Conservation (phyloP, 1,140 invertebrate genomes). For the Lethrus apterus region DNA sequence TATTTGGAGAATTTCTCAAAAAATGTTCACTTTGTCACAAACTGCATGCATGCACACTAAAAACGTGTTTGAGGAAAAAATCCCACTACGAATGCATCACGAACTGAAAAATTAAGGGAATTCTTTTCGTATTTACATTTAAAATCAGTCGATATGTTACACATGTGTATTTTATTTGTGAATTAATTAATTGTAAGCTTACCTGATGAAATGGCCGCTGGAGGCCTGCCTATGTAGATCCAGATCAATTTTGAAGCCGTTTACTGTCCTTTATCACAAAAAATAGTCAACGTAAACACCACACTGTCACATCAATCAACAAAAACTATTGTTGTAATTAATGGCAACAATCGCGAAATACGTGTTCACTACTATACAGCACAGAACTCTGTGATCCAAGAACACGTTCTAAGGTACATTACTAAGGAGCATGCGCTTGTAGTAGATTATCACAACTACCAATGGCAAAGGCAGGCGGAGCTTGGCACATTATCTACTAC, state of each 20-base stretch:
- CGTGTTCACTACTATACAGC: slow-evolving; percentile 34
- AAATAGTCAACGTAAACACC: slow-evolving; percentile 3
- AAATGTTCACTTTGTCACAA: no score
- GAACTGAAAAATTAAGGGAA: no score
- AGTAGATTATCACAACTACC: slow-evolving; percentile 19
- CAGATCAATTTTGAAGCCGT: slow-evolving; percentile 42
- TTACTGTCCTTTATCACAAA: slow-evolving; percentile 14
- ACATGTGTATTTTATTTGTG: background rate
- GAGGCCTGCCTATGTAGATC: slow-evolving; percentile 41
- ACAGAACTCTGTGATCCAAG: slow-evolving; percentile 33
- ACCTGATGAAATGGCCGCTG: slow-evolving; percentile 42
- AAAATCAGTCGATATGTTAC: no score
- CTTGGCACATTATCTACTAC: slow-evolving; percentile 33
- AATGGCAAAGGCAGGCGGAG: slow-evolving; percentile 32
- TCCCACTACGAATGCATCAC: no score
- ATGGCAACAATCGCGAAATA: slow-evolving; percentile 25
- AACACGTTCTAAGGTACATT: slow-evolving; percentile 23
- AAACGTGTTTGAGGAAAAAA: no score
- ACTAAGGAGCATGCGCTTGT: slow-evolving; percentile 30
- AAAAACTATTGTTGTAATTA: slow-evolving; percentile 17
- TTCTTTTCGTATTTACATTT: no score
- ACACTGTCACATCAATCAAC: slow-evolving; percentile 7
- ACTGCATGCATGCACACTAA: no score
- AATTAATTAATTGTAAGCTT: slow-evolving; percentile 15
- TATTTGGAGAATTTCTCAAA: no score